Evolutionary conservation across 2,113 vertebrate genomes (phyloP), one percentile per base, ranked within the genome.

Genomic region (Mormyrus iriodes): DNA sequence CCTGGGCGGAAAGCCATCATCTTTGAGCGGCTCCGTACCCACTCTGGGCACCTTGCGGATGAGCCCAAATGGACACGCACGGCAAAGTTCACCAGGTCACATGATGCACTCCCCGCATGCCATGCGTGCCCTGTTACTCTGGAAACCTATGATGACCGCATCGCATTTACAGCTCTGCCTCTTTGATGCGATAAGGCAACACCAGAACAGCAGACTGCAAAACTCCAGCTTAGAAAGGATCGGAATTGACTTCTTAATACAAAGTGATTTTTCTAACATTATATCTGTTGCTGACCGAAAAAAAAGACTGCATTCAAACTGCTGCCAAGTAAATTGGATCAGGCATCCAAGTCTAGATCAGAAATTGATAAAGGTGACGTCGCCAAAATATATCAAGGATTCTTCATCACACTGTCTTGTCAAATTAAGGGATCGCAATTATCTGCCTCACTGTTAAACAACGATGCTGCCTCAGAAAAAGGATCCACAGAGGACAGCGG

Each of bases 1-100:
- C 87, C 35, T 48, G 87, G 82, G 88, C 92, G 93, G 90, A 92
- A 94, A 91, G 87, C 93, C 92, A 91, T 93, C 92, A 95, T 94
- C 93, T 92, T 88, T 48, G 91, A 55, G 24, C 2, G 12, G 52
- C 82, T 93, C 92, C 91, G 24, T 91, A 65, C 88, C 35, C 89
- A 89, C 91, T 53, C 83, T 88, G 88, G 85, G 88, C 91, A 92
- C 93, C 90, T 87, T 85, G 85, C 73, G 83, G 91, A 88, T 87
- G 90, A 90, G 90, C 91, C 17, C 1, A 31, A 48, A 39, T 13
- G 1, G 88, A 52, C 51, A 48, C 27, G 21, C 3, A 17, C 21
- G 13, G 46, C 19, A 44, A 19, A 24, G 52, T 65, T 85, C 76
- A 12, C 49, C 48, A 13, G n/a, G 53, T 53, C 88, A 58, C 53